These are phyloP conservation scores for Podarcis muralis DNA, from an alignment of 2,113 vertebrate species.

Conservation along the genomic window DNA sequence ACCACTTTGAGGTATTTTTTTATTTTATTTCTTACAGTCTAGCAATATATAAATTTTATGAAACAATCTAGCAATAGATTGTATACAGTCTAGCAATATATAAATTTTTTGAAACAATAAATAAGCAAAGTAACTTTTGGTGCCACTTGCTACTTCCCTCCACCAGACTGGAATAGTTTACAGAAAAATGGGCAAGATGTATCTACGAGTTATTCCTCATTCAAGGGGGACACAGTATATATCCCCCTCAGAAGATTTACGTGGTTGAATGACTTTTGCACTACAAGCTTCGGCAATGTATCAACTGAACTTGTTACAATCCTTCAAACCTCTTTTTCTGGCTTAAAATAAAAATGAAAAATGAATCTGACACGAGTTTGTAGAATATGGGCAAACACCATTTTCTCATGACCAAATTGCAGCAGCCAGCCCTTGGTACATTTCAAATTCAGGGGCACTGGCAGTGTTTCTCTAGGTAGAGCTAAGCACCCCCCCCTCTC, in stretches of 20 bases:
- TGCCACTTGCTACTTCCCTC: not conserved
- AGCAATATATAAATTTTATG: too few relatives aligned
- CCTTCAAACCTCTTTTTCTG: not conserved
- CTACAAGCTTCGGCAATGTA: not conserved
- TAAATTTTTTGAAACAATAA: too few relatives aligned
- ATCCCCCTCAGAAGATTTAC: not conserved
- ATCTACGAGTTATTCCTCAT: not conserved
- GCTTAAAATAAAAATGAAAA: too few relatives aligned
- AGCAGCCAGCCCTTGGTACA: not conserved
- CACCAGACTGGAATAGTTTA: not conserved
- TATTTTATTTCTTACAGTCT: too few relatives aligned
- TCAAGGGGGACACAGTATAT: not conserved
- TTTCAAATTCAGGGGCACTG: not conserved
- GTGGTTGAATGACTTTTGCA: not conserved
- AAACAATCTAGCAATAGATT: too few relatives aligned
- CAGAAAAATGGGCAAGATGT: not conserved
- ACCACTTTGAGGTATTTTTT: too few relatives aligned
- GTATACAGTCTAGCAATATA: too few relatives aligned
- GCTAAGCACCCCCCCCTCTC: not conserved
- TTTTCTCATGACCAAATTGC: not conserved
- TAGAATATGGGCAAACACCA: not conserved
- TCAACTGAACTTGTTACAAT: not conserved
- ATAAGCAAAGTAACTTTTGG: not conserved
- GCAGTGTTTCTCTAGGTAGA: not conserved
- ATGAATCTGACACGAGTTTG: not conserved